Percentiles rank a stretch among this genome's conserved stretches.
These are phyloP conservation scores for Platysteira castanea DNA, from an alignment of 2,113 vertebrate species.

Conservation along the genomic window DNA sequence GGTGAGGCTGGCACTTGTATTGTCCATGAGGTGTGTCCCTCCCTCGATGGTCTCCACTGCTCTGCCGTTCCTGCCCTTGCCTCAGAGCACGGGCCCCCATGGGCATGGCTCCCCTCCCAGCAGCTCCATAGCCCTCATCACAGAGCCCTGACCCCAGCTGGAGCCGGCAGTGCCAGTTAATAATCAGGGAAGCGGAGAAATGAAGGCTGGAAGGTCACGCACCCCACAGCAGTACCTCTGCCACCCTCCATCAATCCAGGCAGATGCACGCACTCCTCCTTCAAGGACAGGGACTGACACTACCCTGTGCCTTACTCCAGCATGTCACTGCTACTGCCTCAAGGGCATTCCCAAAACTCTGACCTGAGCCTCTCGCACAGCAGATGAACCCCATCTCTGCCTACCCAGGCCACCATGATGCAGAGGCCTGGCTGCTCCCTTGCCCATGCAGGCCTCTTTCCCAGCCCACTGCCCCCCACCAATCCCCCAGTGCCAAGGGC, in stretches of 20 bases:
- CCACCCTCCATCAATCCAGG: slow-evolving; percentile 21
- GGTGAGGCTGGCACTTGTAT: rapidly evolving
- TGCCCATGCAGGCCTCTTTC: neutral
- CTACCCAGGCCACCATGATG: neutral
- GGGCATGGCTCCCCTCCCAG: neutral
- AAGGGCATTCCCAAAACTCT: neutral
- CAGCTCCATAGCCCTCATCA: neutral
- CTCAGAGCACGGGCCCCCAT: rapidly evolving
- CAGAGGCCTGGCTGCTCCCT: neutral
- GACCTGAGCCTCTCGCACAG: neutral
- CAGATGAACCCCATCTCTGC: neutral
- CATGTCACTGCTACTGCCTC: neutral
- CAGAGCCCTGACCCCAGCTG: slow-evolving; percentile 28
- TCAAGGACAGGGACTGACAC: neutral
- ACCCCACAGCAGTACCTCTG: neutral
- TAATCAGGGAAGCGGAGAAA: neutral
- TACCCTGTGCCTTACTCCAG: neutral
- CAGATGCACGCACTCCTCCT: neutral
- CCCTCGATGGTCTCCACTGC: neutral
- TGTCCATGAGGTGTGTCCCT: neutral
- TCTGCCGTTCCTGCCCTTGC: neutral
- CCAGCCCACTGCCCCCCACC: neutral
- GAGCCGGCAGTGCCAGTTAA: neutral
- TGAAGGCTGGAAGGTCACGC: neutral
- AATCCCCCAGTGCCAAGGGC: neutral